These are phyloP conservation scores for Mungos mungo DNA, from an alignment of 2,113 vertebrate species.

Conservation along the genomic window DNA sequence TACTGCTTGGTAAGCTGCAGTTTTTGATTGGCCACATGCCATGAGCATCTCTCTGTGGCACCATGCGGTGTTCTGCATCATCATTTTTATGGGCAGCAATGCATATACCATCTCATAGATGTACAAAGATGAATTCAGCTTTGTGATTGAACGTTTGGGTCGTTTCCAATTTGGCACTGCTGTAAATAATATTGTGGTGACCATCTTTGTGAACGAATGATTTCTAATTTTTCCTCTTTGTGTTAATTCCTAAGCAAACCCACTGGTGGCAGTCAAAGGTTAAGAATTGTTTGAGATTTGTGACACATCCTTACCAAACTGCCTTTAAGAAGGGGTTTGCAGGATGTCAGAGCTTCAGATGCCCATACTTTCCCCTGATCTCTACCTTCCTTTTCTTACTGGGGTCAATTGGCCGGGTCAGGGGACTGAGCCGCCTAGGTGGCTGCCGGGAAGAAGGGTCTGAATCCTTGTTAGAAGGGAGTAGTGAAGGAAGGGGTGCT, in stretches of 20 bases:
- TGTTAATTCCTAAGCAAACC: constrained; percentile 20
- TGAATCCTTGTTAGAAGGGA: neutral
- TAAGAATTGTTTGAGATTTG: neutral
- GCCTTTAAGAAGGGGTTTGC: neutral
- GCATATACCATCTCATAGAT: neutral
- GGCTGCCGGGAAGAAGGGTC: neutral
- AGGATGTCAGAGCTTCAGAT: neutral
- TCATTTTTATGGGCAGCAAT: neutral
- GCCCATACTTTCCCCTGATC: neutral
- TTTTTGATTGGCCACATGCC: neutral
- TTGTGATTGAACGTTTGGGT: neutral
- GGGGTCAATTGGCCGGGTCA: neutral
- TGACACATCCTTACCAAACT: neutral
- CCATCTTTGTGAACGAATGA: neutral
- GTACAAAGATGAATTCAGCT: neutral
- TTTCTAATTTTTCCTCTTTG: neutral
- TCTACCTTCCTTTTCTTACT: neutral
- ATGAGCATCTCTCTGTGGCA: neutral
- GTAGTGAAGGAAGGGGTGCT: neutral
- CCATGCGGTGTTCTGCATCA: neutral
- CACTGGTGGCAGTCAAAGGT: neutral
- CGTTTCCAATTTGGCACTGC: neutral
- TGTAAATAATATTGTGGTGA: neutral
- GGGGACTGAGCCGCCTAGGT: neutral
- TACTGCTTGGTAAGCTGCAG: neutral